Evolutionary conservation across 1,140 invertebrate species (phyloP).

Genomic region (Bathynomus jamesi): DNA sequence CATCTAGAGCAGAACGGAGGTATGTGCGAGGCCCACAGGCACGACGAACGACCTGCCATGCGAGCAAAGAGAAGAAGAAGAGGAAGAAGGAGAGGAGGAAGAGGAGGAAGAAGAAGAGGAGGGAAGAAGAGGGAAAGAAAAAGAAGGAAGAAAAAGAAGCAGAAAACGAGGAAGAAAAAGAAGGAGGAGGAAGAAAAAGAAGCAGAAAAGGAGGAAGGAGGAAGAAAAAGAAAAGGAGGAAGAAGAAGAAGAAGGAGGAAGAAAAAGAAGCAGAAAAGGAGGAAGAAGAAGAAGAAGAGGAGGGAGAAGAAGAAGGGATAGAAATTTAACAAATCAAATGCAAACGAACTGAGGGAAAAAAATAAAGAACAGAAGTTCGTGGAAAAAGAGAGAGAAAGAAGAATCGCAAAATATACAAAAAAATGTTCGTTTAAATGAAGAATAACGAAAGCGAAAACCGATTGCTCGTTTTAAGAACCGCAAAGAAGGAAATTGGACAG

Average conservation of each 20-base stretch:
- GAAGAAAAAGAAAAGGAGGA: background rate
- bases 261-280: background rate
- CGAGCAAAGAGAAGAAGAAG: background rate
- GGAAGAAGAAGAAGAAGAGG: background rate
- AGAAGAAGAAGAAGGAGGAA: background rate
- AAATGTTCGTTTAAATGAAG: too few species aligned
- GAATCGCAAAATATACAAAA: too few species aligned
- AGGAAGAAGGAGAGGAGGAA: background rate
- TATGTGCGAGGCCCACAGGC: too few species aligned
- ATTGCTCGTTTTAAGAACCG: too few species aligned
- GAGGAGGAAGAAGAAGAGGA: background rate
- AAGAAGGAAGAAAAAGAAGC: background rate
- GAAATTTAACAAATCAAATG: background rate
- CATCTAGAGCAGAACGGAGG: too few species aligned
- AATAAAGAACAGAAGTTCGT: too few species aligned
- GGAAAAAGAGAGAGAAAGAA: too few species aligned
- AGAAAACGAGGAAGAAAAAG: background rate
- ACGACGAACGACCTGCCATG: too few species aligned
- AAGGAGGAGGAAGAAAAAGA: background rate
- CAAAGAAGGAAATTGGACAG: too few species aligned
- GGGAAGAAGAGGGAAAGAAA: background rate
- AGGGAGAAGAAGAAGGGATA: background rate
- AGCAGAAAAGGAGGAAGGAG: background rate
- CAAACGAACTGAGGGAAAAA: too few species aligned
- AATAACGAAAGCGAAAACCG: too few species aligned